Evolutionary conservation across 1,140 invertebrate species (phyloP).

Genomic region (Wasmannia auropunctata): DNA sequence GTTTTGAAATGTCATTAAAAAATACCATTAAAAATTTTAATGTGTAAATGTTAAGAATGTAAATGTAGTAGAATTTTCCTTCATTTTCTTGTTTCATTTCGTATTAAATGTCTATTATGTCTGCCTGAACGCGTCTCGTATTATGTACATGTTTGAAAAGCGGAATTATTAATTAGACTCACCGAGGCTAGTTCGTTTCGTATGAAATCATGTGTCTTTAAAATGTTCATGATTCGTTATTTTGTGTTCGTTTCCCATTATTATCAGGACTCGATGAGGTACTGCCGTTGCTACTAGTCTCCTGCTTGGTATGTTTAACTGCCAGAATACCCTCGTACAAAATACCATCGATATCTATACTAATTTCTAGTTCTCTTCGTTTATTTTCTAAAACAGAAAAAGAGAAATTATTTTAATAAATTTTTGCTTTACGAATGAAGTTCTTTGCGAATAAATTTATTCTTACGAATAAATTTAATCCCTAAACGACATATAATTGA

Average conservation of each 20-base stretch:
- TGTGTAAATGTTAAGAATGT: background rate
- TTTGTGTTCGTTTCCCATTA: constrained; percentile 79
- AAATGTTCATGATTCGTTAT: constrained; percentile 84
- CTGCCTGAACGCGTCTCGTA: background rate
- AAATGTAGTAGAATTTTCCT: background rate
- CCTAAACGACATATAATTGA: too few relatives aligned
- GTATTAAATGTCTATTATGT: background rate
- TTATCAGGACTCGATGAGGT: constrained; percentile 65
- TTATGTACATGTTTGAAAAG: background rate
- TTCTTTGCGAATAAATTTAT: too few relatives aligned
- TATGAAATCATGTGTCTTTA: background rate
- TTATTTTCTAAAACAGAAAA: constrained; percentile 76
- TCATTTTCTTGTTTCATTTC: background rate
- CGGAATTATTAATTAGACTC: constrained; percentile 18
- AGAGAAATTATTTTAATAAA: background rate
- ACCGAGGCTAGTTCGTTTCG: background rate
- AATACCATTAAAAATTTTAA: background rate
- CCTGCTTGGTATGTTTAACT: constrained; percentile 87
- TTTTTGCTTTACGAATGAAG: too few relatives aligned
- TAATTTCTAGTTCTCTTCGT: constrained; percentile 96
- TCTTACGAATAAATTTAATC: background rate
- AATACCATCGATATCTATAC: constrained; percentile 98
- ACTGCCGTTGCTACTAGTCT: constrained; percentile 13
- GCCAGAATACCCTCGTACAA: constrained; percentile 95
- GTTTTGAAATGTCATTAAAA: background rate